These are phyloP conservation scores for Meteorus sp. DNA, from an alignment of 1,140 invertebrate species.

Conservation along the genomic window DNA sequence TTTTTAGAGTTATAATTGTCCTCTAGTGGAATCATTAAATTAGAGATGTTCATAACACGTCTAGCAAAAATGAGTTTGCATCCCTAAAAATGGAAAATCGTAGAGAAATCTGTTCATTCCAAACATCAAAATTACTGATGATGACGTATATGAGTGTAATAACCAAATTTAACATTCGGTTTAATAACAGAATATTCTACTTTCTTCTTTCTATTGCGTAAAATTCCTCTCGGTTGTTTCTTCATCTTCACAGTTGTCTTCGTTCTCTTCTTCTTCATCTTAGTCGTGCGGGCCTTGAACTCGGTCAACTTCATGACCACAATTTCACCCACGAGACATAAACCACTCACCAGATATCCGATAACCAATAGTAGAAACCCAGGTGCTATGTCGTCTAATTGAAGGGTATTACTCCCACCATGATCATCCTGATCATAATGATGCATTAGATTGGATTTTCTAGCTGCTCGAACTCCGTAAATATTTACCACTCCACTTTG, in stretches of 20 bases:
- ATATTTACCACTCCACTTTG: conserved; percentile 38
- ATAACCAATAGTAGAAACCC: conserved; percentile 43
- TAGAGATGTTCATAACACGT: too few relatives aligned
- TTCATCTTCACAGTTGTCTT: neutral
- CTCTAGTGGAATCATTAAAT: too few relatives aligned
- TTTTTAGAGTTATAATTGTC: too few relatives aligned
- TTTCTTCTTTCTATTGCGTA: neutral
- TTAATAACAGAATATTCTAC: neutral
- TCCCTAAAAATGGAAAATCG: too few relatives aligned
- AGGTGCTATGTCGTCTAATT: conserved; percentile 37
- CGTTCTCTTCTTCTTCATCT: too few relatives aligned
- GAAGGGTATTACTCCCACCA: conserved; percentile 18
- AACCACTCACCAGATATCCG: conserved; percentile 30
- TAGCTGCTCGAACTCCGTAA: conserved; percentile 11
- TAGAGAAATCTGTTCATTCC: too few relatives aligned
- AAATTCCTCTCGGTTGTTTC: neutral
- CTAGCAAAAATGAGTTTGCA: too few relatives aligned
- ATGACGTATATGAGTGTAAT: neutral
- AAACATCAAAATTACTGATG: too few relatives aligned
- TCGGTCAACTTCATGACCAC: conserved; percentile 1
- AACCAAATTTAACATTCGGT: neutral
- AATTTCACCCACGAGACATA: conserved; percentile 14
- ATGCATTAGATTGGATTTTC: neutral
- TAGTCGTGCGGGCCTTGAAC: neutral
- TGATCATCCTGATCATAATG: conserved; percentile 13